Conservation (phyloP, 2,113 vertebrate genomes). For the Pantherophis guttatus region DNA sequence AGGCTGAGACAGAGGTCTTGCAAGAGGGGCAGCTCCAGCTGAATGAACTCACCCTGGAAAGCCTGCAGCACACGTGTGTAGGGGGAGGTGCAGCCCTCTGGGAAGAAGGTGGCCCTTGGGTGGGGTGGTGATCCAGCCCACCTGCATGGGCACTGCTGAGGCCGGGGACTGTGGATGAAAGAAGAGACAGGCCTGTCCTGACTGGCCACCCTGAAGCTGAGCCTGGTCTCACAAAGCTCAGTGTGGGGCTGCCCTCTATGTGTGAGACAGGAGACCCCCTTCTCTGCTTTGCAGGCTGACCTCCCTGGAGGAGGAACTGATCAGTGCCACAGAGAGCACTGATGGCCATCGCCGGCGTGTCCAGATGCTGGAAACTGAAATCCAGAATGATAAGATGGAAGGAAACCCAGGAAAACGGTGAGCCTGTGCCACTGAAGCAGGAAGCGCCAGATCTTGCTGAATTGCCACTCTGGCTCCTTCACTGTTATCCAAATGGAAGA, state of each 20-base stretch:
- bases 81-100: rapidly evolving
- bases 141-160: neutral
- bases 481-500: neutral
- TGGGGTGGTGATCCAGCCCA: neutral
- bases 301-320: conserved; percentile 80
- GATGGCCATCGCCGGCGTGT: conserved; percentile 71
- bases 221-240: neutral
- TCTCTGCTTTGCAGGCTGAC: conserved; percentile 64
- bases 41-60: conserved; percentile 89
- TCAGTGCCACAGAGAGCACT: conserved; percentile 56
- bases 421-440: neutral
- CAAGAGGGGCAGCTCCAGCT: conserved; percentile 79
- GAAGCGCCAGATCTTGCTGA: neutral
- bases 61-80: conserved; percentile 86
- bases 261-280: neutral
- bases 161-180: neutral
- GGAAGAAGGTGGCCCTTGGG: too few relatives aligned
- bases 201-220: too few relatives aligned
- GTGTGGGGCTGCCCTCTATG: neutral
- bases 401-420: conserved; percentile 59
- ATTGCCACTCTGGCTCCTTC: neutral
- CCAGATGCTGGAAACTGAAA: conserved; percentile 78
- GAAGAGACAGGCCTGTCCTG: neutral
- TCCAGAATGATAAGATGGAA: conserved; percentile 67
- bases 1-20: conserved; percentile 80